Conservation (phyloP, 2,113 vertebrate genomes). For the Actinemys pallida region DNA sequence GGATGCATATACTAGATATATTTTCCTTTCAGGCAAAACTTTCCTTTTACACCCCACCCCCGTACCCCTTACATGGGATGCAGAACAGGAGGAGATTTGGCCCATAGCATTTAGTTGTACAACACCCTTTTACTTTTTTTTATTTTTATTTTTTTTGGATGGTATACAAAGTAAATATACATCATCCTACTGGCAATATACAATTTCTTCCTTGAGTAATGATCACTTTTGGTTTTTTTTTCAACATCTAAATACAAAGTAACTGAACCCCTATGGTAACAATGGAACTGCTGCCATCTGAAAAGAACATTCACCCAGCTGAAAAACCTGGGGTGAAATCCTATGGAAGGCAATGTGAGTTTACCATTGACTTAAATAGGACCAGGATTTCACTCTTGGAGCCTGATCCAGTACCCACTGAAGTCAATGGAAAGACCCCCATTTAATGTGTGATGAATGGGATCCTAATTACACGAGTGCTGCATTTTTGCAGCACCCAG, state of each 20-base stretch:
- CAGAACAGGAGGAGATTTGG: neutral
- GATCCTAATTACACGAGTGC: neutral
- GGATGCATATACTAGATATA: neutral
- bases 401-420: neutral
- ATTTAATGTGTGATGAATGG: neutral
- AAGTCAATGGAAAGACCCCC: neutral
- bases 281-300: neutral
- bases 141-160: neutral
- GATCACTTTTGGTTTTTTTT: neutral
- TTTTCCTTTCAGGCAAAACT: neutral
- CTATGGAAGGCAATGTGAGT: neutral
- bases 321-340: neutral
- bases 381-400: neutral
- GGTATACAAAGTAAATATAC: neutral
- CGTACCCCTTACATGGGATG: neutral
- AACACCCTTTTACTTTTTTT: neutral
- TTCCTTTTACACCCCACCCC: neutral
- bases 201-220: neutral
- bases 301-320: neutral
- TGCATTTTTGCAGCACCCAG: neutral
- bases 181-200: neutral
- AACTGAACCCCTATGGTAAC: neutral
- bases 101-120: neutral
- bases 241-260: neutral
- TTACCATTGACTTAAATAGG: neutral